Base-by-base conservation (phyloP, 2,888 invertebrate species). In the Chorisops tibialis region DNA sequence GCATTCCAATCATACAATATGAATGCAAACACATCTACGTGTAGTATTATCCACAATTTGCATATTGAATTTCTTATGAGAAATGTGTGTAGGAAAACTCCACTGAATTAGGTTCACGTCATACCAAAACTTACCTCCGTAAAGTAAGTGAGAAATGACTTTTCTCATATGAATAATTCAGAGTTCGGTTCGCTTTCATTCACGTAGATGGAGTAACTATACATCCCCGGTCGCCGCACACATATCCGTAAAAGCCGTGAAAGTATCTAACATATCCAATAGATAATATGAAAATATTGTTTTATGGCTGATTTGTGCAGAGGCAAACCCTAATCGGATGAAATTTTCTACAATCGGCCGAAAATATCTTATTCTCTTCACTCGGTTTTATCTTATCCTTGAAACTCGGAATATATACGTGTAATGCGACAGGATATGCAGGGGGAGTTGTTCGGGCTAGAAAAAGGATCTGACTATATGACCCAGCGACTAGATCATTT, bases 251-350 rank as follows among this genome's bases (percentile, higher is more conserved):
- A 41, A 54, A 43, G 21, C 41, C 54, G 39, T 54, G 21, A 41
- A 24, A 54, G 41, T 54, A 41, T 54, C 43, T 16, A 24, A 41
- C 54, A 24, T n/a, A n/a, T 54, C 54, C 54, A 24, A 41, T 58
- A 58, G 58, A 58, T 48, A 59, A 59, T 59, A 59, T 59, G 59
- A 59, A 61, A 61, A 63, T 63, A 56, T 63, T 63, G 63, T 61
- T 63, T 63, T 63, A 63, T 61, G 61, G 63, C 51, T 63, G 63
- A 54, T 51, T 59, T 54, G 59, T 54, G 54, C 54, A 41, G 12
- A 21, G 24, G 41, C 54, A 54, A 41, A 39, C 54, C 54, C 43
- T 54, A 54, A 54, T 54, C 54, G 54, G 37, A 54, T 41, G 43
- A 24, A 21, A 54, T 41, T 54, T 54, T 38, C 54, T 54, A 54